Conservation (phyloP, 2,113 vertebrate species). For the Halcyon senegalensis region DNA sequence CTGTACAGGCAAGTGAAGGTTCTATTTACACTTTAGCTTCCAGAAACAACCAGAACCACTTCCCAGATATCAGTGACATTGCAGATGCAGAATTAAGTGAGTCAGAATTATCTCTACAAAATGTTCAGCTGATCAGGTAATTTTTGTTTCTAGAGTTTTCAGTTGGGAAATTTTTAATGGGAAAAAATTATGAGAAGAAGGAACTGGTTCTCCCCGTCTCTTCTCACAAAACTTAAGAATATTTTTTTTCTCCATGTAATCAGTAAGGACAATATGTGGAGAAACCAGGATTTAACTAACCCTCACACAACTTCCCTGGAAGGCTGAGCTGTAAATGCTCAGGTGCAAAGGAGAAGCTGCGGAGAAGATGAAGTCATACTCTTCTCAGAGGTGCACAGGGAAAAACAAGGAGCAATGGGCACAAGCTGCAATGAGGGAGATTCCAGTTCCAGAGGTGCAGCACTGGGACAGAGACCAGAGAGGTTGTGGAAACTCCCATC, state of each 20-base stretch:
- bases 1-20: background rate
- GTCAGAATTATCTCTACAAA: background rate
- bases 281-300: background rate
- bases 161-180: background rate
- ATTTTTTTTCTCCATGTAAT: background rate
- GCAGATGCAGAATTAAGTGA: background rate
- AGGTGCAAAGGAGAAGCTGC: background rate
- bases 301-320: background rate
- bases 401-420: background rate
- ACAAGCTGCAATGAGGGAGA: background rate
- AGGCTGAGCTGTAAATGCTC: background rate
- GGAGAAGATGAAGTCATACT: background rate
- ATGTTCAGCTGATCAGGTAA: background rate
- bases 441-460: background rate
- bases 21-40: background rate
- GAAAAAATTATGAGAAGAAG: background rate
- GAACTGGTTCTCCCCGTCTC: background rate
- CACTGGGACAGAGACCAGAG: background rate
- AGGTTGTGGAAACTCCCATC: background rate
- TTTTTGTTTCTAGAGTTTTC: background rate
- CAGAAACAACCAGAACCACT: background rate
- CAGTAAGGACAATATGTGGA: background rate
- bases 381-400: background rate
- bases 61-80: background rate
- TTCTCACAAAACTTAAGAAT: background rate